Conservation (phyloP, 2,888 invertebrate species). For the Digitonthophagus gazella region DNA sequence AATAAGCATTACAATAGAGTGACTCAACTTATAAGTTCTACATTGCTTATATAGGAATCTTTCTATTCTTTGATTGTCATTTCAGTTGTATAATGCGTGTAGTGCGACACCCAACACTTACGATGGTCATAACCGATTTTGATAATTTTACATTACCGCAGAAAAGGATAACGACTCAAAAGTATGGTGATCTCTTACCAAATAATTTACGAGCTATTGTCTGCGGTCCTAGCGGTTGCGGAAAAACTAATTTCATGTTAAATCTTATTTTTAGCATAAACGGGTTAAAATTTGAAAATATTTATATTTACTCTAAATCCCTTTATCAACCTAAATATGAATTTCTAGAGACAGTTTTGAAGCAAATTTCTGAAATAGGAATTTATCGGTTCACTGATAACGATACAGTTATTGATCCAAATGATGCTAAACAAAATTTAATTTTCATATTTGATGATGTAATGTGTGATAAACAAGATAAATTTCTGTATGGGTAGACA, state of each 20-base stretch:
- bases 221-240: neutral
- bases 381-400: slow-evolving; percentile 35
- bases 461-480: slow-evolving; percentile 38
- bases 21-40: neutral
- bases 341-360: slow-evolving; percentile 34
- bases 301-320: slow-evolving; percentile 43
- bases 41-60: too few relatives aligned
- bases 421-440: slow-evolving; percentile 37
- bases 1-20: slow-evolving; percentile 19
- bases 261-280: slow-evolving; percentile 29
- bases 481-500: slow-evolving; percentile 41
- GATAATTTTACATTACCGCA: neutral
- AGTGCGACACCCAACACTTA: neutral
- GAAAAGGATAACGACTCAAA: neutral
- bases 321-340: slow-evolving; percentile 41
- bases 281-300: slow-evolving; percentile 44
- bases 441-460: slow-evolving; percentile 48
- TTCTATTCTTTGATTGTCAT: too few relatives aligned
- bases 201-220: neutral
- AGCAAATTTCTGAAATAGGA: slow-evolving; percentile 32
- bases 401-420: slow-evolving; percentile 33
- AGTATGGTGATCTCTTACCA: neutral
- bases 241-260: neutral
- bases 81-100: too few relatives aligned
- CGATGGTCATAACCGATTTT: neutral